Evolutionary conservation across 1,140 invertebrate genomes (phyloP).

Genomic region (Drosophila lacertosa): DNA sequence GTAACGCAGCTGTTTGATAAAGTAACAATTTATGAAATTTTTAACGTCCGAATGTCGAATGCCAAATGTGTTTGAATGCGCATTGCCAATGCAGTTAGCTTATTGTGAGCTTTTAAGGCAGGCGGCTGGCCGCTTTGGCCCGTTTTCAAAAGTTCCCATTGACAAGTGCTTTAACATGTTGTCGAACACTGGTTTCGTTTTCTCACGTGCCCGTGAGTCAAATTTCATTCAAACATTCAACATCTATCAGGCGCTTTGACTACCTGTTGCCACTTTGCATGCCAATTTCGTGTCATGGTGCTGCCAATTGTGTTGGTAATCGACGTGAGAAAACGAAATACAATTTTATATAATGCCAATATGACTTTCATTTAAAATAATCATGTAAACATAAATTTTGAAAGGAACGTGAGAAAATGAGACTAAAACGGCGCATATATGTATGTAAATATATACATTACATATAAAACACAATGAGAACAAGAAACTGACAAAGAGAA

Average conservation of each 20-base stretch:
- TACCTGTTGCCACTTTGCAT: too few relatives aligned
- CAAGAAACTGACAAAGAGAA: conserved; percentile 10
- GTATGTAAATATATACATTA: conserved; percentile 2
- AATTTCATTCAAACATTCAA: background rate
- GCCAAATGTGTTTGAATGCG: conserved; percentile 54
- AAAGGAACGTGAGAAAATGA: conserved; percentile 13
- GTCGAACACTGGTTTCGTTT: background rate
- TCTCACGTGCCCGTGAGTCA: too few relatives aligned
- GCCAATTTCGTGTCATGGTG: background rate
- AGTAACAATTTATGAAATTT: conserved; percentile 26
- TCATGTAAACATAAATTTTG: conserved; percentile 10
- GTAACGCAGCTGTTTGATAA: conserved; percentile 9
- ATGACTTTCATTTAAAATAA: background rate
- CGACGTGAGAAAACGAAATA: background rate
- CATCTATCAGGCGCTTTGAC: background rate
- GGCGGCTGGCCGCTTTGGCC: conserved; percentile 59
- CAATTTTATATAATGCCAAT: conserved; percentile 1
- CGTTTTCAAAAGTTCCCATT: conserved; percentile 12
- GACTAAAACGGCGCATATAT: conserved; percentile 2
- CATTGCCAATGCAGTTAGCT: conserved; percentile 23
- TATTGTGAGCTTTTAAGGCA: conserved; percentile 37
- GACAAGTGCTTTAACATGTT: background rate
- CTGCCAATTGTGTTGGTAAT: background rate
- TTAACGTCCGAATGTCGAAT: conserved; percentile 27
- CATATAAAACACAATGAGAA: background rate